Conservation (phyloP, 2,113 vertebrate species). For the Saguinus imperator region DNA sequence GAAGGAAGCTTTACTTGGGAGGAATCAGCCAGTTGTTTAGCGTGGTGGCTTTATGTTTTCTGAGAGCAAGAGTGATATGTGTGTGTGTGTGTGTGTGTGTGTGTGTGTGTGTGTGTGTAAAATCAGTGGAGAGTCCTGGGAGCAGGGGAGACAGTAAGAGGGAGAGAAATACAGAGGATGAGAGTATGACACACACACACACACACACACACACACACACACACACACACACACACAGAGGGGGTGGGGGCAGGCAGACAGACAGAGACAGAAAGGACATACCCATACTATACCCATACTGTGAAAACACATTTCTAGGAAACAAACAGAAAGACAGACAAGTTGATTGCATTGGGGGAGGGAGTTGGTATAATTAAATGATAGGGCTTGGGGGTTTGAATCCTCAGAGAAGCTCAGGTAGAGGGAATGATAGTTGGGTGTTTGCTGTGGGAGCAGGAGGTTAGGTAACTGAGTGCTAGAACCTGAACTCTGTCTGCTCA, state of each 20-base stretch:
- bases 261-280: neutral
- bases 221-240: too few species aligned
- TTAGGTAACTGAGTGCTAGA: neutral
- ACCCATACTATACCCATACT: too few species aligned
- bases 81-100: neutral
- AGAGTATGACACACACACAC: neutral
- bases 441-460: neutral
- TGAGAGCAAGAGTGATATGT: neutral
- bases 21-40: neutral
- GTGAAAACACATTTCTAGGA: too few species aligned
- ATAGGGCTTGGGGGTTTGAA: neutral
- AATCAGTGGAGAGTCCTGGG: neutral
- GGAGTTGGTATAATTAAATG: neutral
- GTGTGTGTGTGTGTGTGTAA: neutral
- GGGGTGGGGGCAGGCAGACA: too few species aligned
- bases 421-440: neutral
- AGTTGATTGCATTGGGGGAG: neutral
- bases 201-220: too few species aligned
- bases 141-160: neutral
- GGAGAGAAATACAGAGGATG: neutral
- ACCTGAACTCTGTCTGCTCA: neutral
- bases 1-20: neutral
- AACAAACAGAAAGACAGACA: neutral
- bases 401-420: neutral
- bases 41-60: neutral